A percentile compares a stretch with the other conserved stretches of the same genome.
phyloP scores from a whole-genome alignment of 2,797 vertebrate genomes.

The Stomatorhinus walkeri region DNA sequence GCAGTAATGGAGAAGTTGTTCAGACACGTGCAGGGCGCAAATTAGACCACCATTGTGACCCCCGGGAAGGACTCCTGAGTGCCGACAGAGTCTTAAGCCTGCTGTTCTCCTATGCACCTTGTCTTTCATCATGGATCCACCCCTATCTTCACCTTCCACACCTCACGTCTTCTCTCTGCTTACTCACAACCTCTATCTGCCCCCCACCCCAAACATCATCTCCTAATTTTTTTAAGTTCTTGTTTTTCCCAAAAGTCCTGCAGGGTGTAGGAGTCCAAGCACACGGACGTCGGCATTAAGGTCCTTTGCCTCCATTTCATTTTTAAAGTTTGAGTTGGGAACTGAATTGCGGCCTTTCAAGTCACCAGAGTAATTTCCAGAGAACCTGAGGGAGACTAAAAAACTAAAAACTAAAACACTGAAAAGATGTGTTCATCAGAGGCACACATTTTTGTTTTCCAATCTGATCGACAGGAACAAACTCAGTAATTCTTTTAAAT shows the following conservation, averaged over 20 bases:
- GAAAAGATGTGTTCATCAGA: not conserved
- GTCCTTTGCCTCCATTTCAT: not conserved
- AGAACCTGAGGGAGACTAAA: not conserved
- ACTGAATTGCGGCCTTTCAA: not conserved
- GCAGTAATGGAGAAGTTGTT: constrained; percentile 86
- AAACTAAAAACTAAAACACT: not conserved
- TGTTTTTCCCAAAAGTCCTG: not conserved
- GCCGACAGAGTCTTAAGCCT: not conserved
- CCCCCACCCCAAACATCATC: not conserved
- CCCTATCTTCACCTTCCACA: not conserved
- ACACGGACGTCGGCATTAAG: not conserved
- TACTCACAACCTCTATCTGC: not conserved
- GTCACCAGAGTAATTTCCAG: not conserved
- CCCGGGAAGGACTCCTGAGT: not conserved
- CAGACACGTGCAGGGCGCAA: constrained; percentile 76
- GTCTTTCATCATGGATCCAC: not conserved
- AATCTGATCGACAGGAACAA: not conserved
- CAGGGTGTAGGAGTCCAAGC: not conserved
- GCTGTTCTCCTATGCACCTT: not conserved
- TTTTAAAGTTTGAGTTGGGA: not conserved
- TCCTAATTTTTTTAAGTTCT: not conserved
- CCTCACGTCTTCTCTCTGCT: not conserved
- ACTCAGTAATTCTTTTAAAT: not conserved
- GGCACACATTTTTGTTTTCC: not conserved
- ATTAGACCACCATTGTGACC: constrained; percentile 54